Percentiles rank a stretch among this genome's conserved stretches.
These are phyloP conservation scores for Tetranychus piercei DNA, from an alignment of 2,888 invertebrate species.

Conservation along the genomic window DNA sequence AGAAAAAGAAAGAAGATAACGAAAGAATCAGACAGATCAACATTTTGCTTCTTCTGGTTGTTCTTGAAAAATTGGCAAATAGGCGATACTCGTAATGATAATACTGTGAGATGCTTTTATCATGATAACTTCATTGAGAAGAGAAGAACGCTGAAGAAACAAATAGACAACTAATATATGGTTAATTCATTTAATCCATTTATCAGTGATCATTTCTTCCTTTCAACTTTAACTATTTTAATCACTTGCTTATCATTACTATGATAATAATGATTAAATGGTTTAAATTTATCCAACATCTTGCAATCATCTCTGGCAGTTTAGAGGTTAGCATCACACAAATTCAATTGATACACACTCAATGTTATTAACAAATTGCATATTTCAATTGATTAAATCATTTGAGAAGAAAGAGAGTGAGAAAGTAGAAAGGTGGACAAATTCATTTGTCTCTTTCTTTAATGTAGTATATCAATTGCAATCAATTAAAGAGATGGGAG, in stretches of 20 bases:
- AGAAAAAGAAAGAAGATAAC: neutral
- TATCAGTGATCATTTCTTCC: neutral
- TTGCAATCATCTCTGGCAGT: too few species aligned
- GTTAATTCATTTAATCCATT: neutral
- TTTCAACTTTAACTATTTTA: neutral
- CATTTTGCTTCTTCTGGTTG: neutral
- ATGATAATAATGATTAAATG: neutral
- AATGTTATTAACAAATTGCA: neutral
- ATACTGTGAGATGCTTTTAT: neutral
- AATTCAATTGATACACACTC: neutral
- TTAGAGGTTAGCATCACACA: too few species aligned
- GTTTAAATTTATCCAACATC: too few species aligned
- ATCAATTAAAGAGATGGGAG: neutral
- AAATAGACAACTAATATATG: neutral
- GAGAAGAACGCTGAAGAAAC: neutral
- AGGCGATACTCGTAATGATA: neutral
- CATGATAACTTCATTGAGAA: neutral
- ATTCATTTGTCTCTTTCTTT: neutral
- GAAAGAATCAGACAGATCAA: neutral
- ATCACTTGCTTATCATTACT: neutral
- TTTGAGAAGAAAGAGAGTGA: too few species aligned
- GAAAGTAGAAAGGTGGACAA: too few species aligned
- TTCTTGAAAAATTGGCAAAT: neutral
- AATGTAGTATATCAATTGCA: neutral
- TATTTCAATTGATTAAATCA: too few species aligned